phyloP scores from a whole-genome alignment of 2,797 vertebrate genomes.

The Phrynocephalus vlangalii region DNA sequence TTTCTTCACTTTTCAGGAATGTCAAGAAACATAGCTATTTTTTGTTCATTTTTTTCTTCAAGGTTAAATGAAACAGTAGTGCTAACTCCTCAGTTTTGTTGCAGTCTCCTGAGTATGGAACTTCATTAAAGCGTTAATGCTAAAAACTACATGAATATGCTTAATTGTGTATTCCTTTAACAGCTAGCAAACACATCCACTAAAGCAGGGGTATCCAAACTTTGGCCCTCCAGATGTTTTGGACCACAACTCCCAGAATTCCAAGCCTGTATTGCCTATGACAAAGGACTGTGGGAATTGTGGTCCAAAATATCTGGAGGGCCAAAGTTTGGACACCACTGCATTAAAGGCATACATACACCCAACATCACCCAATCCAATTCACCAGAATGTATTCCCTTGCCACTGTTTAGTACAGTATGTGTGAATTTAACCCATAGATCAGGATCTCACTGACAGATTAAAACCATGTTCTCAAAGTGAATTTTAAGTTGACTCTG shows the following conservation, averaged over 20 bases:
- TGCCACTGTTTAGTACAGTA: not conserved
- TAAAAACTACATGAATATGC: not conserved
- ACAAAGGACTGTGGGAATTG: too few species aligned
- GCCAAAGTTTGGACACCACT: too few species aligned
- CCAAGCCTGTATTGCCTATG: too few species aligned
- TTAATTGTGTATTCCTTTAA: too few species aligned
- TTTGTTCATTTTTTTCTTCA: not conserved
- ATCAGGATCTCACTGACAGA: not conserved
- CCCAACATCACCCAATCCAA: not conserved
- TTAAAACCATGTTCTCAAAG: not conserved
- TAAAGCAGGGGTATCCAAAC: too few species aligned
- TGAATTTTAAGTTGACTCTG: not conserved
- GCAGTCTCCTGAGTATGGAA: not conserved
- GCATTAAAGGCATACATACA: not conserved
- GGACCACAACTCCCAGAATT: too few species aligned
- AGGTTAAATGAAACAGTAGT: slow-evolving; percentile 9
- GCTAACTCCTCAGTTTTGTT: slow-evolving; percentile 22
- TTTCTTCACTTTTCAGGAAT: slow-evolving; percentile 38
- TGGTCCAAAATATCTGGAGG: too few species aligned
- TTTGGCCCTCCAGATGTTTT: too few species aligned
- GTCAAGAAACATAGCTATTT: not conserved
- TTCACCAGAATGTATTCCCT: not conserved
- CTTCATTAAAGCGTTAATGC: not conserved
- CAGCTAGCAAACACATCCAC: not conserved
- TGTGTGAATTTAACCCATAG: not conserved